Base-by-base conservation (phyloP, 2,888 invertebrate genomes). In the Troides oblongomaculatus region DNA sequence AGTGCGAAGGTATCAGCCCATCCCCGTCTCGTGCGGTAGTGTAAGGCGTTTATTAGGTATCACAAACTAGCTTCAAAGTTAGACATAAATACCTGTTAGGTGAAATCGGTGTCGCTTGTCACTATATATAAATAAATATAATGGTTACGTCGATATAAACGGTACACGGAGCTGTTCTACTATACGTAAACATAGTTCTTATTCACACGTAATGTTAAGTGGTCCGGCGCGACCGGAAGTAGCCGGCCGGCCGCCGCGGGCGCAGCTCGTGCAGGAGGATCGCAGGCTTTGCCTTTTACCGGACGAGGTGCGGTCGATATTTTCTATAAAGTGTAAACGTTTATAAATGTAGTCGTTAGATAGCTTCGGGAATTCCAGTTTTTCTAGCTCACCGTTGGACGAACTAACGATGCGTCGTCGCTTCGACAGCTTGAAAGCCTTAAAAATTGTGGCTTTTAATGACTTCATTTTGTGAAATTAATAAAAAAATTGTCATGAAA, bases 351-450 rank as follows among this genome's bases (percentile, higher is more conserved):
- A 90, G 90, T 82, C 78, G 80, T 82, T 91, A 90, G 87, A 85
- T 87, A 89, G 91, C 91, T 92, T 92, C 85, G 81, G 82, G 86
- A 46, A 86, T 85, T 82, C 81, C 78, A 79, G 84, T 86, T 86
- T 85, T 46, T 85, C 79, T 84, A 84, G 87, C 86, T 87, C 88
- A 87, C 86, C 82, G 84, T 86, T 84, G 77, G 79, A 79, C 79
- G 77, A 76, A 3, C 73, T 79, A 79, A 82, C 81, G 79, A 79
- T 77, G 81, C 76, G 85, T 84, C 87, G 85, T 84, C 87, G 92
- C 92, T 92, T 90, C 84, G 84, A 89, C 90, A 90, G 92, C 91
- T 91, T 92, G 86, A 90, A 91, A 92, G 92, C 92, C 92, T 92
- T 90, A 86, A 84, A 46, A 82, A 89, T 88, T 92, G 92, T 92